phyloP scores from a whole-genome alignment of 2,888 invertebrate species.

The Melinaea marsaeus region DNA sequence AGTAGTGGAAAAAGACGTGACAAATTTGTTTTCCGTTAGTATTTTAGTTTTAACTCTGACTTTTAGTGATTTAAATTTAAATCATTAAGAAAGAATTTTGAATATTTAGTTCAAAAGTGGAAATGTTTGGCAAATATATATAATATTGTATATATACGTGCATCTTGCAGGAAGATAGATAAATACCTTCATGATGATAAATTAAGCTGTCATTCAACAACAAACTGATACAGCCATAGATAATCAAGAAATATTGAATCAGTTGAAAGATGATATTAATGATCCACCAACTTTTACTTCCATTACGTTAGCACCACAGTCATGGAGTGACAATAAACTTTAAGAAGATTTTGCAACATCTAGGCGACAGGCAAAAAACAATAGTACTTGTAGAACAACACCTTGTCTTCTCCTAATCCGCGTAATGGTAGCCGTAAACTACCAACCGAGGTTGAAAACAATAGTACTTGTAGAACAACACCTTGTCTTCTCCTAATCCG shows the following conservation, averaged over 20 bases:
- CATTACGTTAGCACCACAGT: constrained; percentile 31
- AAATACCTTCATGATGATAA: too few species aligned
- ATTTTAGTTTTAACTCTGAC: too few species aligned
- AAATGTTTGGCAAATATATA: too few species aligned
- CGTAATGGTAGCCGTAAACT: constrained; percentile 26
- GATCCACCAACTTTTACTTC: constrained; percentile 27
- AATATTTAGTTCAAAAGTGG: too few species aligned
- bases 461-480: constrained; percentile 30
- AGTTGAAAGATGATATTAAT: constrained; percentile 33
- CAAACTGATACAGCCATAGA: constrained; percentile 8
- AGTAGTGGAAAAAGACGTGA: too few species aligned
- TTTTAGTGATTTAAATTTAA: too few species aligned
- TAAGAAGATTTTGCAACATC: constrained; percentile 33
- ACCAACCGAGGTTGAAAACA: constrained; percentile 29
- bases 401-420: constrained; percentile 33
- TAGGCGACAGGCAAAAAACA: constrained; percentile 35
- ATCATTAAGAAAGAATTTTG: too few species aligned
- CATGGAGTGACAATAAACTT: constrained; percentile 35
- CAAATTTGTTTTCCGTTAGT: too few species aligned
- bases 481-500: constrained; percentile 33
- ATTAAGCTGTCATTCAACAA: too few species aligned
- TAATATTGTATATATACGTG: too few species aligned
- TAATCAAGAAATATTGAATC: constrained; percentile 28
- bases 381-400: constrained; percentile 30
- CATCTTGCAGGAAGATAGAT: too few species aligned